Conservation (phyloP, 2,888 invertebrate genomes). For the Aphrophora alni region DNA sequence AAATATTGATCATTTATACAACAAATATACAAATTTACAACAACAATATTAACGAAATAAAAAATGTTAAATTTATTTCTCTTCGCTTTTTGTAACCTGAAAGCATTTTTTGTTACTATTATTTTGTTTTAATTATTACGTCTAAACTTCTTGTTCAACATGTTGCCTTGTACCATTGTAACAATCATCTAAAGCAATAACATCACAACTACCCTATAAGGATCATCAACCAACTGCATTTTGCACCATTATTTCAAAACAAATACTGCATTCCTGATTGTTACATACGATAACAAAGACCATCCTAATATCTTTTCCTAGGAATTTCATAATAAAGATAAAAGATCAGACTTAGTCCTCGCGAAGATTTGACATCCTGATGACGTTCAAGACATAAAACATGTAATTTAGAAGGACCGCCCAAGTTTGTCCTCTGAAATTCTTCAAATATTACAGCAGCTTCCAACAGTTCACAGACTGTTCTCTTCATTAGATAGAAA, state of each 20-base stretch:
- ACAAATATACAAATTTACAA: too few species aligned
- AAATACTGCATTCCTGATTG: neutral
- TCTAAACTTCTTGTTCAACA: too few species aligned
- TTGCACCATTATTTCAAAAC: neutral
- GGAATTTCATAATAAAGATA: neutral
- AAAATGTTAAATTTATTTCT: too few species aligned
- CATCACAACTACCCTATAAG: neutral
- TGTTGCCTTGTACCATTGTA: too few species aligned
- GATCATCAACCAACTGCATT: neutral
- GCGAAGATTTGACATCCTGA: neutral
- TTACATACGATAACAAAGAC: neutral
- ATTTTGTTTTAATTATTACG: too few species aligned
- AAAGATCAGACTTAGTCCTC: neutral
- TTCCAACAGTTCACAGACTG: neutral
- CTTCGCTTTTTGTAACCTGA: too few species aligned
- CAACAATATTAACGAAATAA: too few species aligned
- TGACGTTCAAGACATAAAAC: neutral
- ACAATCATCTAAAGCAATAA: neutral
- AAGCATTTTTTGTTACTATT: too few species aligned
- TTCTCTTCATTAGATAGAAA: neutral
- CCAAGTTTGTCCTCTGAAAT: neutral
- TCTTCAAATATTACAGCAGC: neutral
- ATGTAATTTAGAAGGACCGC: neutral
- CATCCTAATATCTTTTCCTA: neutral
- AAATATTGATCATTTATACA: too few species aligned